A percentile compares a stretch with the other conserved stretches of the same genome.
Conservation (phyloP, 2,888 invertebrate species). For the Cephus spinipes region DNA sequence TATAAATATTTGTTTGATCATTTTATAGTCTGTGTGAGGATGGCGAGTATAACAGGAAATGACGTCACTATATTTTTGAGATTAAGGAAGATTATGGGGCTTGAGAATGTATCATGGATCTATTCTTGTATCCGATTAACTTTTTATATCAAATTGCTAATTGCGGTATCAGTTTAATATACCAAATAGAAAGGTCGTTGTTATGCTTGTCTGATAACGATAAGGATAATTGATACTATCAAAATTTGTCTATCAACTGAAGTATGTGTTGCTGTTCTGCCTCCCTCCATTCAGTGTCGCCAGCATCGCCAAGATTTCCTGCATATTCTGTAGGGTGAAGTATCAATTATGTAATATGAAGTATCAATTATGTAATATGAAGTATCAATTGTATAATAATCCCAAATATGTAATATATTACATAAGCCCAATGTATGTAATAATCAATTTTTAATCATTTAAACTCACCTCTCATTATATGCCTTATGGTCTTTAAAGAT, state of each 20-base stretch:
- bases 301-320: conserved; percentile 93
- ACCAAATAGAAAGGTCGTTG: no score
- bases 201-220: no score
- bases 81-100: no score
- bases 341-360: neutral
- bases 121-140: no score
- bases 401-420: no score
- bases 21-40: no score
- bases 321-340: conserved; percentile 81
- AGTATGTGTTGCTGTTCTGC: conserved; percentile 92
- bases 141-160: no score
- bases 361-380: neutral
- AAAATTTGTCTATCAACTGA: conserved; percentile 94
- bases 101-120: no score
- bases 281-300: conserved; percentile 85
- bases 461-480: conserved; percentile 87
- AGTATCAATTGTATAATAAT: neutral
- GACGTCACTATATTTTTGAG: no score
- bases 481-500: conserved; percentile 91
- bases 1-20: no score
- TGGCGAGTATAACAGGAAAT: no score
- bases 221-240: conserved; percentile 50
- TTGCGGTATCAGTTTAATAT: no score
- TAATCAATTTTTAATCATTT: neutral
- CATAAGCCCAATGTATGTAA: conserved; percentile 1